Conservation (phyloP, 1,140 invertebrate genomes). For the Periplaneta americana region DNA sequence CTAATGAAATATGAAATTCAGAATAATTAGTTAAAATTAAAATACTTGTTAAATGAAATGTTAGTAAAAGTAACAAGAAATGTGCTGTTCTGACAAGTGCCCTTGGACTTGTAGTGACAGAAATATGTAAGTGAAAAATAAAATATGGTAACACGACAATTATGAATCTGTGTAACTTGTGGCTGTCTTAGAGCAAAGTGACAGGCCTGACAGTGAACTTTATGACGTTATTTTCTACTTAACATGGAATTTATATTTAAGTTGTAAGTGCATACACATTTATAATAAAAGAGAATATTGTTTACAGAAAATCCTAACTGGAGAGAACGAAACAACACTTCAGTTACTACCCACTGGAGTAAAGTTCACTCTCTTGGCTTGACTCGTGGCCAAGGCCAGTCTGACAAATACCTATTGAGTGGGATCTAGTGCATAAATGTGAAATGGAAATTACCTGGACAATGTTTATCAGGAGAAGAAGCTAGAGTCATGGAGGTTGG, state of each 20-base stretch:
- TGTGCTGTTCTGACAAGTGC: neutral
- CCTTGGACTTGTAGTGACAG: neutral
- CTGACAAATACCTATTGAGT: neutral
- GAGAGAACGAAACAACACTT: neutral
- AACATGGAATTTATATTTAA: neutral
- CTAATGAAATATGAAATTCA: neutral
- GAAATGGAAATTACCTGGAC: constrained; percentile 10
- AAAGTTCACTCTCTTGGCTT: neutral
- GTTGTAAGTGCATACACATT: neutral
- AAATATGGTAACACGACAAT: neutral
- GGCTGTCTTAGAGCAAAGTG: neutral
- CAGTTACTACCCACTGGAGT: neutral
- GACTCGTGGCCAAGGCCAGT: neutral
- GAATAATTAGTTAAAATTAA: neutral
- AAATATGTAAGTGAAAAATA: neutral
- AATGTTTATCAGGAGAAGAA: constrained; percentile 27
- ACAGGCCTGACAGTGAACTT: neutral
- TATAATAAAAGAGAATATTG: neutral
- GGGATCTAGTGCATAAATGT: neutral
- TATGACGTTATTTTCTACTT: neutral
- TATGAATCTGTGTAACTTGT: neutral
- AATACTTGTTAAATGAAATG: neutral
- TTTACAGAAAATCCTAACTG: neutral
- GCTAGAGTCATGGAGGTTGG: constrained; percentile 30
- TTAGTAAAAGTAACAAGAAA: neutral